Base-by-base conservation (phyloP, 2,797 vertebrate species). In the Chromis chromis region DNA sequence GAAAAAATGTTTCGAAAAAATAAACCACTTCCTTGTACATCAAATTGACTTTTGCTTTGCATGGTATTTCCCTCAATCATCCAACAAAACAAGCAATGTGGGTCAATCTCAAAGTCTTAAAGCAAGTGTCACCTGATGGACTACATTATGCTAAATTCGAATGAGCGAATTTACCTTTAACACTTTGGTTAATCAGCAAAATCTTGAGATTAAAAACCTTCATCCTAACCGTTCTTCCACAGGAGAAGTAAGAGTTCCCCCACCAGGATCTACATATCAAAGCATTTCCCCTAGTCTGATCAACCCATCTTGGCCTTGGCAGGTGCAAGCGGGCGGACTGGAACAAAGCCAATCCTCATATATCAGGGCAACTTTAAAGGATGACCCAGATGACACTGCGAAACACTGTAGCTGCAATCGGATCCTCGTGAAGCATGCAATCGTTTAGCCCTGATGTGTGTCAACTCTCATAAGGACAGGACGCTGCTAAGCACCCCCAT, bases 301-400 rank as follows among this genome's bases (percentile, higher is more conserved):
- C 79, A 78, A 21, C 69, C 82, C 33, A 78, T 83, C 79, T 67
- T 7, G 65, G 79, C 52, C 57, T 64, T 72, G 85, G 89, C 90
- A 91, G 90, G 88, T 90, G 90, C 78, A 69, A 52, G 79, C 79
- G 64, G 72, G 77, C 60, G 64, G 31, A 28, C 22, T 87, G 90
- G 88, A 92, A 83, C 81, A 82, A 87, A 85, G 88, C 88, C 88
- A 89, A 67, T 33, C 61, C 80, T 80, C 79, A 62, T 87, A 84
- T 82, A 89, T 91, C 83, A 83, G 74, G 72, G 61, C 62, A 76
- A 88, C 49, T 83, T 79, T 85, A 79, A 88, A 85, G 80, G 81
- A 88, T 70, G 82, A 81, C 74, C 85, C 79, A 79, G 75, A 78
- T 72, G 84, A 89, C 83, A 83, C 79, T 10, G 65, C 9, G 22